phyloP scores from a whole-genome alignment of 2,113 vertebrate species.

The Siniperca chuatsi region DNA sequence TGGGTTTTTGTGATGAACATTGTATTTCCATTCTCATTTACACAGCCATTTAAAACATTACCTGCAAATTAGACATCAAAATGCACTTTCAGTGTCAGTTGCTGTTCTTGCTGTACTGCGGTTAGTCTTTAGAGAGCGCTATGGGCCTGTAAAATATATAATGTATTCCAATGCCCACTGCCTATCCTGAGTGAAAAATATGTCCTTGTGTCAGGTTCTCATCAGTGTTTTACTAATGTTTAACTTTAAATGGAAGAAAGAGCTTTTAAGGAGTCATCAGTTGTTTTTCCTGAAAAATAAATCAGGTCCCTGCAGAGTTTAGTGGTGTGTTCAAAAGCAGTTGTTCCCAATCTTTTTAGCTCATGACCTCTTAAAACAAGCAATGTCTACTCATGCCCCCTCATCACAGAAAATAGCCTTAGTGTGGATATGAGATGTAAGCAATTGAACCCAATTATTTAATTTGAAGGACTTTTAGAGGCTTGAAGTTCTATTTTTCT shows the following conservation, averaged over 20 bases:
- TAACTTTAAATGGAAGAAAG: neutral
- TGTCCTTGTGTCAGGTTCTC: neutral
- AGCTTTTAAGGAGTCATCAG: neutral
- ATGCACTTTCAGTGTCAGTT: neutral
- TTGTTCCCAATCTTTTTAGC: neutral
- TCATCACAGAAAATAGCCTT: neutral
- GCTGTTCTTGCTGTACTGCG: neutral
- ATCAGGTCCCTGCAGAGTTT: neutral
- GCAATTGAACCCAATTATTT: neutral
- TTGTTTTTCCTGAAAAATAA: neutral
- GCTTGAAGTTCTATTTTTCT: neutral
- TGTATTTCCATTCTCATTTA: neutral
- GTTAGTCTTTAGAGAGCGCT: conserved; percentile 44
- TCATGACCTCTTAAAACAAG: neutral
- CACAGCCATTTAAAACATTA: neutral
- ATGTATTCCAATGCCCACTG: neutral
- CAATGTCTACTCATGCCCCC: neutral
- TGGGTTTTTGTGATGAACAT: neutral
- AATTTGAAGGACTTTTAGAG: neutral
- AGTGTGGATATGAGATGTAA: neutral
- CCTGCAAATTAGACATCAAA: neutral
- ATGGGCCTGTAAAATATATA: neutral
- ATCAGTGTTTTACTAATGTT: neutral
- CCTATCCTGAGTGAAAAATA: neutral
- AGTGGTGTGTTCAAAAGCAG: neutral